Evolutionary conservation across 1,140 invertebrate genomes (phyloP).

Genomic region (Telenomus remus): DNA sequence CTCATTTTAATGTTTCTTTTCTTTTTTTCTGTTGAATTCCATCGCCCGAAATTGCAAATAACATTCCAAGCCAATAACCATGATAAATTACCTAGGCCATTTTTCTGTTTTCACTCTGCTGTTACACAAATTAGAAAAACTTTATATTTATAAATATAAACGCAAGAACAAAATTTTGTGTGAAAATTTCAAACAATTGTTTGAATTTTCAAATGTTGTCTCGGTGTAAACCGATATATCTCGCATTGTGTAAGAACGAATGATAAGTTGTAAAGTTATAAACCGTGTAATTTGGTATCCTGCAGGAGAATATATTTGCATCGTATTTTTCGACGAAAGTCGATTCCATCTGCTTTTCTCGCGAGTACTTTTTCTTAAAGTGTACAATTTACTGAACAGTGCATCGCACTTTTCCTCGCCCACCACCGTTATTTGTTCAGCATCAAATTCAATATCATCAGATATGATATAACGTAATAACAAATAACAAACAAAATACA

Average conservation of each 20-base stretch:
- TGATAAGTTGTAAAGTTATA: slow-evolving; percentile 2
- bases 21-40: no score
- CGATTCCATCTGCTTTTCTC: slow-evolving; percentile 43
- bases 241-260: neutral
- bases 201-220: no score
- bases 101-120: no score
- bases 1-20: no score
- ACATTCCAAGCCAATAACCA: no score
- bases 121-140: no score
- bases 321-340: slow-evolving; percentile 36
- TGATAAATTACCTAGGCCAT: no score
- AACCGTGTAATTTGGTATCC: slow-evolving; percentile 17
- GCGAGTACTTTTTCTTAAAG: slow-evolving; percentile 28
- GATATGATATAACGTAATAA: slow-evolving; percentile 8
- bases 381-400: slow-evolving; percentile 41
- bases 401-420: slow-evolving; percentile 32
- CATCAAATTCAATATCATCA: slow-evolving; percentile 33
- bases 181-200: no score
- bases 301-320: slow-evolving; percentile 13
- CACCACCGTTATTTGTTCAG: slow-evolving; percentile 37
- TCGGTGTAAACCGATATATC: no score
- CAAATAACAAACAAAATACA: slow-evolving; percentile 16
- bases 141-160: no score
- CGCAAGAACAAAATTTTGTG: no score
- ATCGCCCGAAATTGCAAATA: no score